Base-by-base conservation (phyloP, 2,888 invertebrate species). In the Eristalinus sepulchralis region DNA sequence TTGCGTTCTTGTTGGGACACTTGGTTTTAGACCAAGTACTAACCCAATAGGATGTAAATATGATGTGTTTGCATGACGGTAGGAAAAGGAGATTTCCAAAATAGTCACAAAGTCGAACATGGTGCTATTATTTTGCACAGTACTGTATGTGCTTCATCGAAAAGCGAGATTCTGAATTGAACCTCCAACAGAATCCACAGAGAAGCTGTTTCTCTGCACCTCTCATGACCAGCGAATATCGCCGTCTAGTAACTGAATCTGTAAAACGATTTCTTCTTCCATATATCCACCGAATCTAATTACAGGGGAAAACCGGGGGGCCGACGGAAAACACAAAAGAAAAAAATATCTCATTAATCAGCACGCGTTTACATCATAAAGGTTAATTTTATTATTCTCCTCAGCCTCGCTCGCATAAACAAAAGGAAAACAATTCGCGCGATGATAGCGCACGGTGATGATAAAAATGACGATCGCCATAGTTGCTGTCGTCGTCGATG, bases 311-410 rank as follows among this genome's bases (percentile, higher is more conserved):
- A 47, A 36, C 11, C 39, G n/a, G 5, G n/a, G n/a, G 17, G n/a
- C 36, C 57, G 55, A 20, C 13, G 24, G 62, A 39, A 24, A 72
- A 2, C 27, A 70, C 68, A 75, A 68, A 64, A 59, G 9, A 73
- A 71, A 83, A n/a, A n/a, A n/a, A n/a, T n/a, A 70, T 66, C 55
- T 81, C 67, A 85, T 85, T 85, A 81, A 85, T 85, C 81, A 80
- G 72, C 81, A 85, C 81, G 81, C 72, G 72, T 77, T 77, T 79
- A 81, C 73, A 85, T 77, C 77, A 73, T 77, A 85, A 85, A 85
- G 81, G 76, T 85, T 81, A 77, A 81, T 85, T 85, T 81, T 70
- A 85, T 73, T 85, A 73, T 81, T 81, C 77, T 81, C 63, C 81
- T 68, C 85, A 85, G 73, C 64, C 68, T 66, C 77, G 66, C 83